Evolutionary conservation across 2,113 vertebrate species (phyloP).

Genomic region (Corythaeola cristata): DNA sequence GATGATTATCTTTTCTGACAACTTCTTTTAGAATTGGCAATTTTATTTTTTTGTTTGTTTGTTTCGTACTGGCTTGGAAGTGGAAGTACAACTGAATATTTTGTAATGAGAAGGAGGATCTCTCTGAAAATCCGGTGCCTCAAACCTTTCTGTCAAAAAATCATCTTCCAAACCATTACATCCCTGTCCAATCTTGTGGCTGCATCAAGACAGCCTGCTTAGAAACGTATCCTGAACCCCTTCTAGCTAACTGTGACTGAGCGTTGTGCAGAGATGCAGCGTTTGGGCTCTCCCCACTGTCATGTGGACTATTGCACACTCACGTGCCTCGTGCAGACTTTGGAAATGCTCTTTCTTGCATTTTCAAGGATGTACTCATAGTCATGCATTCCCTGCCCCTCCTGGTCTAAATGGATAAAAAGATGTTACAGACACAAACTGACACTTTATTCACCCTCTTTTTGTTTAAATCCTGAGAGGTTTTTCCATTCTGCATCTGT

Average conservation of each 20-base stretch:
- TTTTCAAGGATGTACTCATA: background rate
- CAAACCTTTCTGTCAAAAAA: background rate
- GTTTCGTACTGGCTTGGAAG: background rate
- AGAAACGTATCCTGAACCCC: background rate
- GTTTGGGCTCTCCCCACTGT: background rate
- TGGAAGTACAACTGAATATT: background rate
- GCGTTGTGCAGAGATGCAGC: background rate
- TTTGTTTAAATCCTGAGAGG: background rate
- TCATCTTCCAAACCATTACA: background rate
- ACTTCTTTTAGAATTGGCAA: background rate
- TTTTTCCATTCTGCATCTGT: background rate
- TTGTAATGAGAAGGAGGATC: background rate
- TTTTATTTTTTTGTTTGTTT: no score
- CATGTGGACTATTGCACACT: background rate
- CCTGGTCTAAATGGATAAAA: background rate
- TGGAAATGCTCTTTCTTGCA: background rate
- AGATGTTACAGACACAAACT: background rate
- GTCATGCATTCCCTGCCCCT: background rate
- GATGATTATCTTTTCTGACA: background rate
- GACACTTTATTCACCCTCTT: background rate
- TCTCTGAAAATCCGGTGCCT: background rate
- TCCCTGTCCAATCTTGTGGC: background rate
- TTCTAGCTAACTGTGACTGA: background rate
- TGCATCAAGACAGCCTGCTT: background rate
- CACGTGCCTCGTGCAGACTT: background rate